phyloP scores from a whole-genome alignment of 2,888 invertebrate genomes.

The Atethmia centrago region DNA sequence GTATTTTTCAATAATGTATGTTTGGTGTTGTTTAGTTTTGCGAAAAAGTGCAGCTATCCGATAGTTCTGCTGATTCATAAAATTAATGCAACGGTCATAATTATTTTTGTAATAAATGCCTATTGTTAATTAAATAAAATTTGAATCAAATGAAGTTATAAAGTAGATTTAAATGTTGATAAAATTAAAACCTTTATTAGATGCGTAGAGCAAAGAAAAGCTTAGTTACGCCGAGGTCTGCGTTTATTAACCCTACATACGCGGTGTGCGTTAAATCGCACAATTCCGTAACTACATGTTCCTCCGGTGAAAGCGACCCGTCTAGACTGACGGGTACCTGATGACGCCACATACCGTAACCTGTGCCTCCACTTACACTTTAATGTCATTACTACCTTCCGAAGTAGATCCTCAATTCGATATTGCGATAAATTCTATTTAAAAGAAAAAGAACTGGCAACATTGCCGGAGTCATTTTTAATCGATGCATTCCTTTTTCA shows the following conservation, averaged over 20 bases:
- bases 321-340: constrained; percentile 48
- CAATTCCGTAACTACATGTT: constrained; percentile 31
- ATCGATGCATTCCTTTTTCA: constrained; percentile 52
- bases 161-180: neutral
- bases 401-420: constrained; percentile 31
- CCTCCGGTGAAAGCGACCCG: constrained; percentile 59
- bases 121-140: neutral
- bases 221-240: constrained; percentile 1
- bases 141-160: neutral
- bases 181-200: constrained; percentile 7
- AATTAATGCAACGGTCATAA: neutral
- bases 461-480: constrained; percentile 24
- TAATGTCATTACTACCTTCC: constrained; percentile 35
- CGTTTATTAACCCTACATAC: constrained; percentile 28
- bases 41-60: neutral
- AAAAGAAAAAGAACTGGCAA: constrained; percentile 24
- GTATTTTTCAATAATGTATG: neutral
- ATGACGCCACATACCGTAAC: constrained; percentile 47
- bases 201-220: constrained; percentile 5
- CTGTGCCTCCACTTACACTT: constrained; percentile 38
- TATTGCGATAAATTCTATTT: constrained; percentile 13
- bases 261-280: constrained; percentile 26
- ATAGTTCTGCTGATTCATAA: neutral
- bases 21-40: neutral
- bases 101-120: neutral